Evolutionary conservation across 2,797 vertebrate species (phyloP), one percentile per base, ranked within the genome.

Genomic region (Karalla daura): DNA sequence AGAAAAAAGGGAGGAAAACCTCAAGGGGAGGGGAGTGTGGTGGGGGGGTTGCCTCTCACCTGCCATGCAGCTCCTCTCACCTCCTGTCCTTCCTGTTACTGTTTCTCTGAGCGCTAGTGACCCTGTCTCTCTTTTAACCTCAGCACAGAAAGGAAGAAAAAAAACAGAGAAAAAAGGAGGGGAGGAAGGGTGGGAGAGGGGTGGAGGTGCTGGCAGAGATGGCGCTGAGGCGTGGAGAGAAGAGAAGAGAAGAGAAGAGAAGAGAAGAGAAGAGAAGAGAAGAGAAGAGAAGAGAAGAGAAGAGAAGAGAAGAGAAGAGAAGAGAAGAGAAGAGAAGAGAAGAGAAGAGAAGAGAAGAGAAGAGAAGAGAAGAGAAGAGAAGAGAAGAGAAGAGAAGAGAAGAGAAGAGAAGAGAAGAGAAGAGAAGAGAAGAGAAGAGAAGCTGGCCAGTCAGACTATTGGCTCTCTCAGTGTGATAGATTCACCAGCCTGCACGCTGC

Each of bases 381-480:
- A 25, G 35, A 66, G 20, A 51, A 58, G 61, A 52, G 39, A 66
- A 41, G 50, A 54, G 65, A 35, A 52, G 33, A 35, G 64, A 32
- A 50, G 35, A 66, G 20, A 51, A 58, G 61, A 52, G 39, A 66
- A 41, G 50, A 54, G 65, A 35, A 52, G n/a, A n/a, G n/a, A 50
- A 55, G 59, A 50, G 35, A 66, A 20, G 46, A 58, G 61, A 52
- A 35, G 63, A 41, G 50, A 54, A 60, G 28, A 52, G 33, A 35
- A 7, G 41, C 54, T 77, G 51, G 87, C 47, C 63, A 53, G 43
- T 28, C 44, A 55, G 30, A 27, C 40, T 70, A 59, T 87, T 63
- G 55, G 81, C 86, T 74, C 11, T 61, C 35, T 59, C 46, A 84
- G 90, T 91, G 73, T 89, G 90, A 95, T 90, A 86, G 20, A 80